Percentiles rank a stretch among this genome's conserved stretches.
These are phyloP conservation scores for Tetraneura akinire DNA, from an alignment of 1,140 invertebrate genomes.

Conservation along the genomic window DNA sequence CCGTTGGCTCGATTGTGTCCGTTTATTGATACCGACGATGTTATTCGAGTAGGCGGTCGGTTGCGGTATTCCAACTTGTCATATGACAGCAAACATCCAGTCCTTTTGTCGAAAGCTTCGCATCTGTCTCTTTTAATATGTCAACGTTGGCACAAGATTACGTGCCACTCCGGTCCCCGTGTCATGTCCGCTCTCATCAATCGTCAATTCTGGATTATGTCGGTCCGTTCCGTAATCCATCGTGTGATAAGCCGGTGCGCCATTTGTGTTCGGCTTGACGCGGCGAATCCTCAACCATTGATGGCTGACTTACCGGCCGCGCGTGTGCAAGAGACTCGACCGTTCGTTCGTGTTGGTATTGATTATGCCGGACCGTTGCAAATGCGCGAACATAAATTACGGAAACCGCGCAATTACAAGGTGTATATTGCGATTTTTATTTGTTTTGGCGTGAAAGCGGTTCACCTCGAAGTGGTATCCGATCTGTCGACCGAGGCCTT, in stretches of 20 bases:
- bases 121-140: not conserved
- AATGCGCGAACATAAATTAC: not conserved
- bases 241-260: conserved; percentile 57
- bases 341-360: conserved; percentile 42
- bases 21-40: not conserved
- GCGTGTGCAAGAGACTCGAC: not conserved
- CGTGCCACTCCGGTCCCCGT: not conserved
- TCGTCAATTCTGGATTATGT: conserved; percentile 55
- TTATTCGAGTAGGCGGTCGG: not conserved
- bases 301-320: conserved; percentile 5
- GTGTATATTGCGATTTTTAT: not conserved
- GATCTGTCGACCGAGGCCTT: not conserved
- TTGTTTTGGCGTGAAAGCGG: not conserved
- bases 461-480: not conserved
- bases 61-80: not conserved
- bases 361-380: conserved; percentile 54
- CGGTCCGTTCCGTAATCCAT: conserved; percentile 57
- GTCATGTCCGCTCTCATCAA: not conserved
- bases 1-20: not conserved
- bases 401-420: not conserved
- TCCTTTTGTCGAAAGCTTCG: not conserved
- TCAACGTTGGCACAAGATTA: not conserved
- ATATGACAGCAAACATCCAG: not conserved
- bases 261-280: not conserved
- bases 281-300: conserved; percentile 43